Evolutionary conservation across 2,888 invertebrate genomes (phyloP), one percentile per base, ranked within the genome.

Genomic region (Callinectes sapidus): DNA sequence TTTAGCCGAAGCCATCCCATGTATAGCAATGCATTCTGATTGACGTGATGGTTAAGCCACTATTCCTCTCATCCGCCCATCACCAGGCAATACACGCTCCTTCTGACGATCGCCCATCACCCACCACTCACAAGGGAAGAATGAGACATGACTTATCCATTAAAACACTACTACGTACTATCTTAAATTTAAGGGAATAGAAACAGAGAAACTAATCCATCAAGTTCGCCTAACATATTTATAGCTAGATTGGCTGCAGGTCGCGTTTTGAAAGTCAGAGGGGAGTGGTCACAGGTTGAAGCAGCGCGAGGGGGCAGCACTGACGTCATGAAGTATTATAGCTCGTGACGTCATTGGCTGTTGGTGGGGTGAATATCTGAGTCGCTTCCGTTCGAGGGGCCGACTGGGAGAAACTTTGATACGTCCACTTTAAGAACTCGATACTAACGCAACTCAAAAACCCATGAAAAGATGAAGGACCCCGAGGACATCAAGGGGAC

Each of bases 281-380:
- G 71, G 28, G 71, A 28, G 71, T 28, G 71, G 71, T 71, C 28
- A 2, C 71, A 28, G 71, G 28, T 71, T 13, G 28, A 61, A 28
- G 28, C 71, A 23, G 71, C 28, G 71, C 28, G 10, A n/a, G 71
- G 10, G 71, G n/a, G 71, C 28, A 71, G n/a, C 28, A 71, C 71
- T 71, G 71, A 71, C 71, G 71, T 71, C 71, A 71, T 71, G 71
- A 71, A 71, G 28, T 13, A 71, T 71, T 71, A 71, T 71, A 71
- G 28, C 71, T 10, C 71, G 13, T 71, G 71, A 71, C 71, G 71
- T 71, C 71, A 71, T 3, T 71, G 71, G 71, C 28, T n/a, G 28
- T 71, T 6, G 71, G 71, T 28, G 71, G 71, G 28, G 71, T 71
- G 71, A n/a, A 71, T 71, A 71, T 71, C 28, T 13, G 13, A 71